Base-by-base conservation (phyloP, 2,888 invertebrate species). In the Patella caerulea region DNA sequence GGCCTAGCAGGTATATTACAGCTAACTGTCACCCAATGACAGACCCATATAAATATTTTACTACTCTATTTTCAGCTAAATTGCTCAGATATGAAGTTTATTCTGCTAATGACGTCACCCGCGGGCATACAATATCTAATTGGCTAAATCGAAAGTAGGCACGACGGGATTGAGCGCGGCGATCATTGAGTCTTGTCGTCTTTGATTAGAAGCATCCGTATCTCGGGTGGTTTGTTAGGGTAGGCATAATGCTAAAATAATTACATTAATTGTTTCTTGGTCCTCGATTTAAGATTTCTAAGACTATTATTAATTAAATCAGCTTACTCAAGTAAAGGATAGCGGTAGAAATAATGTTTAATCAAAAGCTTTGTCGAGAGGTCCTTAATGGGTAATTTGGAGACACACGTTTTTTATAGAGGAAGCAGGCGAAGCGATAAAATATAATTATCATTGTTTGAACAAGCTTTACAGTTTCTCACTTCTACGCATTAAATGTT, bases 261-360 rank as follows among this genome's bases (percentile, higher is more conserved):
- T 75, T 75, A 45, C 75, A 55, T 55, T 75, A 75, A 75, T 71
- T 75, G 71, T 55, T 71, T 71, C 75, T 52, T 45, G 17, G 75
- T 54, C 70, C 75, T 71, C 29, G 71, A 55, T 71, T 29, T 55
- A 34, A 71, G 29, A 29, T 55, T 34, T 75, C 55, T 71, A 55
- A 71, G 70, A 54, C 53, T 70, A 29, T 71, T 69, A 75, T 75
- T 75, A 75, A 75, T 75, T 75, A 54, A 71, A 75, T 75, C 75
- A 75, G 75, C 45, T 45, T 45, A 45, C 45, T 45, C 45, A 45
- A 45, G 45, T 45, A 45, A 45, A 45, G 45, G 45, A 45, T 45
- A 45, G 45, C 45, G 45, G 45, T 45, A 45, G 45, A 45, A 45
- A 45, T 9, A 45, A 45, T 45, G 45, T 45, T 45, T 45, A 45